phyloP scores from a whole-genome alignment of 2,113 vertebrate genomes.

The Pelvicachromis taeniatus region DNA sequence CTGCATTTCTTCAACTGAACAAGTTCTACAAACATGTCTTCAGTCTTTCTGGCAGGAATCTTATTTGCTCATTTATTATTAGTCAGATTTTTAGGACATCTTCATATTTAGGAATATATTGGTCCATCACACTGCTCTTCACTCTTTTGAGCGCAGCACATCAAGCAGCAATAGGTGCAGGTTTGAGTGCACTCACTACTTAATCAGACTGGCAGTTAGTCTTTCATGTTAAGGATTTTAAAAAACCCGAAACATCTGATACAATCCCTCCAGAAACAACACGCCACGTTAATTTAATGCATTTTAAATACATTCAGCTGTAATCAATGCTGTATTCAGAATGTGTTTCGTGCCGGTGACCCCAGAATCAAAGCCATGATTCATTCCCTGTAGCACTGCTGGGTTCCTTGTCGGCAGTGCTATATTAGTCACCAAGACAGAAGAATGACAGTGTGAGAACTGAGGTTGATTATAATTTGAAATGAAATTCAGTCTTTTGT shows the following conservation, averaged over 20 bases:
- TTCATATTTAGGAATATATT: background rate
- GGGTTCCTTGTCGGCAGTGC: background rate
- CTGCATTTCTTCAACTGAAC: no score
- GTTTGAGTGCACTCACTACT: background rate
- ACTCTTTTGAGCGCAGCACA: background rate
- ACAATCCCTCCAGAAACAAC: background rate
- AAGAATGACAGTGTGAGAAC: background rate
- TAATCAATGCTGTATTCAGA: background rate
- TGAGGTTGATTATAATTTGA: constrained; percentile 13
- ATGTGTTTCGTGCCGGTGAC: background rate
- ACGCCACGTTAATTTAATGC: background rate
- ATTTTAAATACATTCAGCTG: background rate
- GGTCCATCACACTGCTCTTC: background rate
- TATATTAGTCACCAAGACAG: background rate
- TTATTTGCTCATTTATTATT: background rate
- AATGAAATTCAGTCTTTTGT: constrained; percentile 25
- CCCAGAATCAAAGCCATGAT: background rate
- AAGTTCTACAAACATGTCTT: background rate
- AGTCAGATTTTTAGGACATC: background rate
- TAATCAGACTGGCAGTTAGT: background rate
- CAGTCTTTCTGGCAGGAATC: background rate
- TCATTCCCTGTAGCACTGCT: background rate
- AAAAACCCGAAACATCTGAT: background rate
- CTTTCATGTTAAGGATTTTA: background rate
- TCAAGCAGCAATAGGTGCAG: background rate